Base-by-base conservation (phyloP, 2,888 invertebrate species). In the Eulithis testata region DNA sequence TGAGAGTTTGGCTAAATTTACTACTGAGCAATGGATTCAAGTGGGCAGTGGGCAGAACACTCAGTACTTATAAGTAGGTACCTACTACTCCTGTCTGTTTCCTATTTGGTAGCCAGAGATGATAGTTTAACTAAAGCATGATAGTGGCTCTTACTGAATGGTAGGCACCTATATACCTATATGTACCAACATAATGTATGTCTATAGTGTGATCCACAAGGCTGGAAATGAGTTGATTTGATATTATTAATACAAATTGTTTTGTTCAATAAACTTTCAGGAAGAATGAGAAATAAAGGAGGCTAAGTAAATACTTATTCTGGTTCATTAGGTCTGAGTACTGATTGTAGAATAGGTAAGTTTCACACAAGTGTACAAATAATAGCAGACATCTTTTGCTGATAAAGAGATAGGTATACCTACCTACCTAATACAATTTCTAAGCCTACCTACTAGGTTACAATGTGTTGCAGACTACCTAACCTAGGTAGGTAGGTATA, bases 371-470 rank as follows among this genome's bases (percentile, higher is more conserved):
- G 11, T 40, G 27, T 50, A 21, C 43, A 44, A 50, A 9, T 50
- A 37, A 50, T 43, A 55, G 50, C 37, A 27, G 36, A 52, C 56
- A 60, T 58, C 52, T 64, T 63, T 21, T 21, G 27, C 12, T 61
- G 67, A 71, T 67, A 31, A 71, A 65, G n/a, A 68, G 52, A 69
- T 67, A n/a, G n/a, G n/a, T n/a, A n/a, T n/a, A n/a, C n/a, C n/a
- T n/a, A n/a, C n/a, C n/a, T n/a, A n/a, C n/a, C n/a, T n/a, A 49
- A 66, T 71, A 57, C 63, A 31, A 31, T 31, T 31, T 31, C 31
- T 2, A 31, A 31, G 31, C 31, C 31, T 31, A 4, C 31, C 31
- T 4, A 31, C 6, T 31, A 31, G 6, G 31, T 31, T 31, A 31
- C 31, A 4, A 31, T 6, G 6, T 31, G 31, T 6, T 31, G 31